A percentile compares a stretch with the other conserved stretches of the same genome.
Conservation (phyloP, 1,140 invertebrate genomes). For the Drosophila kanapiae region DNA sequence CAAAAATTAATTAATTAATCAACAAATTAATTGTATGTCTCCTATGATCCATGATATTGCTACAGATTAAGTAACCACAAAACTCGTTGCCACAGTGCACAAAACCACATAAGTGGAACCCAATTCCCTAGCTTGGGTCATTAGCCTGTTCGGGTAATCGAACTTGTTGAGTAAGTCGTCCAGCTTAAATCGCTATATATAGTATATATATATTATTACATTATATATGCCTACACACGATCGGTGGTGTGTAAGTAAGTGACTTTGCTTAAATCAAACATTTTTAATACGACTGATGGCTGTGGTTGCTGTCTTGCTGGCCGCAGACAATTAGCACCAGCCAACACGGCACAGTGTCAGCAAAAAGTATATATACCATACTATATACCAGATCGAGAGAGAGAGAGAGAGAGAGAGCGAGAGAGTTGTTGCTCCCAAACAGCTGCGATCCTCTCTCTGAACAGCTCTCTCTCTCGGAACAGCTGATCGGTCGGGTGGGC, state of each 20-base stretch:
- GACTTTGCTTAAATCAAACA: slow-evolving; percentile 22
- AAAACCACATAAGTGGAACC: background rate
- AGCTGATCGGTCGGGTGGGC: slow-evolving; percentile 57
- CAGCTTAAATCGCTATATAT: slow-evolving; percentile 7
- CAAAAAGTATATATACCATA: slow-evolving; percentile 23
- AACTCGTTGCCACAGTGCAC: background rate
- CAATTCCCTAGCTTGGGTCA: slow-evolving; percentile 27
- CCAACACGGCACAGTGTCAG: slow-evolving; percentile 40
- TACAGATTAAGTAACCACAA: background rate
- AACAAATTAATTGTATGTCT: no score
- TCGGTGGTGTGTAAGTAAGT: slow-evolving; percentile 13
- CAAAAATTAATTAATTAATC: no score
- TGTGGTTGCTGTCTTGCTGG: slow-evolving; percentile 34
- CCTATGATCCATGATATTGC: background rate
- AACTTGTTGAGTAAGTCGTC: slow-evolving; percentile 43
- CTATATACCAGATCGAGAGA: background rate
- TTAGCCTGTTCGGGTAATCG: slow-evolving; percentile 66
- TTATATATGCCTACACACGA: background rate
- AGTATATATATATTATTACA: slow-evolving; percentile 7
- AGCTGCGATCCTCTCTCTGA: slow-evolving; percentile 19
- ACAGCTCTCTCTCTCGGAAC: slow-evolving; percentile 25
- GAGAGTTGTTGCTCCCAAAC: slow-evolving; percentile 7
- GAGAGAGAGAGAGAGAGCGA: background rate
- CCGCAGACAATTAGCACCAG: slow-evolving; percentile 62
- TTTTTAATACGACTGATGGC: slow-evolving; percentile 25